Evolutionary conservation across 2,888 invertebrate species (phyloP), one percentile per base, ranked within the genome.

Genomic region (Cerastis rubricosa): DNA sequence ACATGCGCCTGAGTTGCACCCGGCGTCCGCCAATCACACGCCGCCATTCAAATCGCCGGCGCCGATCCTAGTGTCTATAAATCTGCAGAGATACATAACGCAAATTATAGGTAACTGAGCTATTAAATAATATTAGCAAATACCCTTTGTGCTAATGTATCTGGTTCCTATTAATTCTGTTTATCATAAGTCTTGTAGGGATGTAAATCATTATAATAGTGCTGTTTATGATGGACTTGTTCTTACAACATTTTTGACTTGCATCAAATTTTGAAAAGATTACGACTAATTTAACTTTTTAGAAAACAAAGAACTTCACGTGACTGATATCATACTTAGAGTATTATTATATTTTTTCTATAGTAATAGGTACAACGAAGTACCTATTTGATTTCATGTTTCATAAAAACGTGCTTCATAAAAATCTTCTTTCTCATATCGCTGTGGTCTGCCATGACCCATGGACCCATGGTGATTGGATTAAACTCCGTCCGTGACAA

Each of bases 41-140:
- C 90, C 93, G 92, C 93, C 93, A 93, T 95, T 95, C 94, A 93
- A 94, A 95, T 94, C 94, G 90, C 93, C 92, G 96, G 96, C 96
- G 95, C 95, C 96, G 92, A 91, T 92, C 90, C 91, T 89, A 88
- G 88, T 89, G 87, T 89, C 92, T 92, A 94, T 94, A 94, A 94
- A 95, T 94, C 91, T 91, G 91, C 78, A 87, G 81, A 89, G 89
- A 91, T 89, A 87, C 83, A 85, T 91, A 91, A 91, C 89, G 90
- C 92, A 93, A 94, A 93, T 94, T 92, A 93, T 92, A 91, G 87
- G 85, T 89, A 90, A 90, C 89, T 80, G 78, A 89, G 89, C 91
- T 90, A 92, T 94, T 93, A 92, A 93, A 93, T 92, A 93, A 94
- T 93, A 92, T 92, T 92, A 91, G 89, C 92, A 91, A 94, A 94